These are phyloP conservation scores for Alloplasta piceator DNA, from an alignment of 2,888 invertebrate genomes.

Conservation along the genomic window DNA sequence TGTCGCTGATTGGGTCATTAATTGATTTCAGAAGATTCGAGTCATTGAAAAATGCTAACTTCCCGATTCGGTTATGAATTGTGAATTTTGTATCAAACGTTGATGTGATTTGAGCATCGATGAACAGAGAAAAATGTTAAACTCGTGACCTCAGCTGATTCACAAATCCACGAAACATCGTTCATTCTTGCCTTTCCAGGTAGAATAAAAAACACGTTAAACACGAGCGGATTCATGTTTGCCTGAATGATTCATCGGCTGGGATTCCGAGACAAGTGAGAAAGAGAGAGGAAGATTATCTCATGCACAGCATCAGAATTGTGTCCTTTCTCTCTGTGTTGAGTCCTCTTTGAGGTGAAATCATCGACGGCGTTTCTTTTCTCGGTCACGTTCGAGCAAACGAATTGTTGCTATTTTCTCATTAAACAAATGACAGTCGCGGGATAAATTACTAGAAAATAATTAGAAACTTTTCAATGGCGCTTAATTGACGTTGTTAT, in stretches of 20 bases:
- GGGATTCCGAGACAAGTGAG: slow-evolving; percentile 12
- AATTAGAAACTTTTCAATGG: slow-evolving; percentile 24
- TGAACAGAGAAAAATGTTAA: too few species aligned
- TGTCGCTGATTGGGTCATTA: slow-evolving; percentile 33
- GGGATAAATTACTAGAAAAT: neutral
- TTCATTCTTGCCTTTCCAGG: slow-evolving; percentile 17
- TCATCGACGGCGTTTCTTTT: slow-evolving; percentile 47
- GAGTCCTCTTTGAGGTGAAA: slow-evolving; percentile 57
- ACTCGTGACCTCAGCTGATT: neutral
- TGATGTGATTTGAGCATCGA: too few species aligned
- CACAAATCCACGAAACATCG: slow-evolving; percentile 28
- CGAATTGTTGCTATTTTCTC: neutral
- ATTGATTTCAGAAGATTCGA: too few species aligned
- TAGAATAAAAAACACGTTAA: slow-evolving; percentile 26
- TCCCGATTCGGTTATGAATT: too few species aligned
- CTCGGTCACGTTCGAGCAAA: slow-evolving; percentile 9
- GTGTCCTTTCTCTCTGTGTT: too few species aligned
- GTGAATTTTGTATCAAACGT: too few species aligned
- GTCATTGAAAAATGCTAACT: too few species aligned
- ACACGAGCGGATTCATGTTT: slow-evolving; percentile 20
- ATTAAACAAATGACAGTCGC: neutral
- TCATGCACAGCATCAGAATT: slow-evolving; percentile 26
- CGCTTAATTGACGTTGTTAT: slow-evolving; percentile 45
- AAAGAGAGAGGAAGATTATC: slow-evolving; percentile 10
- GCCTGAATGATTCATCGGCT: slow-evolving; percentile 54